Percentiles rank a stretch among this genome's conserved stretches.
Evolutionary conservation across 2,797 vertebrate species (phyloP).

Genomic region (Coregonus suidteri): DNA sequence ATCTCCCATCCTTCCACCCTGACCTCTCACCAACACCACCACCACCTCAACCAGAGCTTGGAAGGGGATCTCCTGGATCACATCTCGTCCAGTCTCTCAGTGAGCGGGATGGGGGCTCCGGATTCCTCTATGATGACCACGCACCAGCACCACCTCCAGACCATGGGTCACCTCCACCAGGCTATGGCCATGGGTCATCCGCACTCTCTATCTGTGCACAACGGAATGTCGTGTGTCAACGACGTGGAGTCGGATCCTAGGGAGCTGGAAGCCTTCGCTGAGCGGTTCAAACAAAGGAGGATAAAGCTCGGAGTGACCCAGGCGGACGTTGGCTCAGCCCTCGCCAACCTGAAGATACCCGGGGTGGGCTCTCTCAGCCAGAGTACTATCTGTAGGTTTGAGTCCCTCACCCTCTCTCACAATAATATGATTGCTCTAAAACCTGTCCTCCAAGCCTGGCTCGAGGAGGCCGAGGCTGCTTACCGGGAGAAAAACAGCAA

Average conservation of each 20-base stretch:
- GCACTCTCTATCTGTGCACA: conserved; percentile 77
- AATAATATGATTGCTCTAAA: conserved; percentile 96
- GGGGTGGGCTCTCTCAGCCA: conserved; percentile 94
- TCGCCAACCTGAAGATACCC: conserved; percentile 90
- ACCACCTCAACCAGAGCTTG: conserved; percentile 83
- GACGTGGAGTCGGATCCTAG: conserved; percentile 90
- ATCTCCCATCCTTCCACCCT: conserved; percentile 82
- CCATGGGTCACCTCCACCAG: conserved; percentile 90
- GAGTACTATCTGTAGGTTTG: conserved; percentile 97
- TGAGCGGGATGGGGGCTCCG: conserved; percentile 82
- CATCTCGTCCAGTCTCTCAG: conserved; percentile 83
- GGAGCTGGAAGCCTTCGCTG: conserved; percentile 93
- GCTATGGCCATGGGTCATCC: conserved; percentile 86
- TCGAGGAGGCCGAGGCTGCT: conserved; percentile 90
- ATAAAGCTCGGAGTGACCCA: conserved; percentile 93
- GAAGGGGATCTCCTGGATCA: conserved; percentile 93
- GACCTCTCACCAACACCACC: conserved; percentile 61
- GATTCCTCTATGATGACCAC: conserved; percentile 80
- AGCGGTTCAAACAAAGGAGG: conserved; percentile 90
- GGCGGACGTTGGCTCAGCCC: conserved; percentile 88
- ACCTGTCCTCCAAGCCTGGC: conserved; percentile 91
- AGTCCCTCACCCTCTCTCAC: conserved; percentile 94
- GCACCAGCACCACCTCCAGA: conserved; percentile 84
- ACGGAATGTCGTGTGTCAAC: conserved; percentile 80
- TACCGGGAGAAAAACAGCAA: conserved; percentile 83